Percentiles rank a stretch among this genome's conserved stretches.
Evolutionary conservation across 2,113 vertebrate genomes (phyloP).

Genomic region (Platichthys flesus): DNA sequence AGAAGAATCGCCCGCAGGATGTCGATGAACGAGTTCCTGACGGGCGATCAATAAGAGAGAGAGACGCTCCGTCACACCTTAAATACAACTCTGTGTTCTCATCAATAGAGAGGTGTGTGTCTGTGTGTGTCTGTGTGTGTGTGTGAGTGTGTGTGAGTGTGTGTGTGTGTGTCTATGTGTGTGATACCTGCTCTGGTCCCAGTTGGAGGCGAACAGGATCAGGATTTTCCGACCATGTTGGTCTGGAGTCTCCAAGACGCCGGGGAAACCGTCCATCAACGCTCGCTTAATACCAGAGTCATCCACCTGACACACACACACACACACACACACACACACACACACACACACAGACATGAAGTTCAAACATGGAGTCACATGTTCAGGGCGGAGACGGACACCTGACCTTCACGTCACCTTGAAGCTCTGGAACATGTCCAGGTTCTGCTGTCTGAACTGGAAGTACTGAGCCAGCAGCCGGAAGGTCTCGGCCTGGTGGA

Average conservation of each 20-base stretch:
- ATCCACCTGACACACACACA: slow-evolving; percentile 65
- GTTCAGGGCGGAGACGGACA: too few species aligned
- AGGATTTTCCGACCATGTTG: slow-evolving; percentile 97
- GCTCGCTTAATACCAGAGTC: slow-evolving; percentile 97
- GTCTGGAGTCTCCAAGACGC: slow-evolving; percentile 95
- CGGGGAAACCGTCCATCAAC: slow-evolving; percentile 95
- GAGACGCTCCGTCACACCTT: slow-evolving; percentile 9
- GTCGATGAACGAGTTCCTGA: slow-evolving; percentile 87
- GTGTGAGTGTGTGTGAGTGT: neutral
- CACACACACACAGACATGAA: neutral
- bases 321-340: slow-evolving; percentile 19
- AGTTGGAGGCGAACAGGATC: slow-evolving; percentile 97
- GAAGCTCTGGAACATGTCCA: slow-evolving; percentile 99
- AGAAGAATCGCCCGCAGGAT: slow-evolving; percentile 97
- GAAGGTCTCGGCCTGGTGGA: slow-evolving; percentile 95
- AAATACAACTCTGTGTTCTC: slow-evolving; percentile 15
- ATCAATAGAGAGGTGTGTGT: slow-evolving; percentile 14
- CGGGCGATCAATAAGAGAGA: slow-evolving; percentile 25
- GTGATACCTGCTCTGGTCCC: slow-evolving; percentile 96
- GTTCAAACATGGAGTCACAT: too few species aligned
- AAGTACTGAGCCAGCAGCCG: slow-evolving; percentile 97
- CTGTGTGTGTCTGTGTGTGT: neutral
- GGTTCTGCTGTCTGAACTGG: slow-evolving; percentile 97
- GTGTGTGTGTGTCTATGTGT: slow-evolving; percentile 11
- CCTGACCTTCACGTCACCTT: slow-evolving; percentile 77